Evolutionary conservation across 1,140 invertebrate species (phyloP).

Genomic region (Neoseiulus cucumeris): DNA sequence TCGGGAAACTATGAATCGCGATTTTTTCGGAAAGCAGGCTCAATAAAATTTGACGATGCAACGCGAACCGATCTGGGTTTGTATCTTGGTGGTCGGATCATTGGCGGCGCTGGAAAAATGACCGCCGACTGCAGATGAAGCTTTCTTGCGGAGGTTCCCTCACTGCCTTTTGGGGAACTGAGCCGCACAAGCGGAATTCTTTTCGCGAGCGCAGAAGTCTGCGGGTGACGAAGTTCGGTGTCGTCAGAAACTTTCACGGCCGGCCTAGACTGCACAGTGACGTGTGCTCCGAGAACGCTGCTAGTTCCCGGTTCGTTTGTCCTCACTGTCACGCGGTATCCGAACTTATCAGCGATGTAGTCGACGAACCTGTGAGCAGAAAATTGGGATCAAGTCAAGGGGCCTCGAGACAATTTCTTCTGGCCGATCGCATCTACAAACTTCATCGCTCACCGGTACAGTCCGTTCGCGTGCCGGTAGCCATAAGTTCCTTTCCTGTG

Average conservation of each 20-base stretch:
- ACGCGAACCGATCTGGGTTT: background rate
- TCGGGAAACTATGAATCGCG: background rate
- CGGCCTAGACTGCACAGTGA: background rate
- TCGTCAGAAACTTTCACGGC: background rate
- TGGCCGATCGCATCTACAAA: background rate
- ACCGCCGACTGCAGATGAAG: background rate
- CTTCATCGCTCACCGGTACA: background rate
- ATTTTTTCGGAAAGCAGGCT: background rate
- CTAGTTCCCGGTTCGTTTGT: background rate
- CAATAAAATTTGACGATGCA: background rate
- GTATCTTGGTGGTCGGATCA: conserved; percentile 1
- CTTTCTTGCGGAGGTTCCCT: background rate
- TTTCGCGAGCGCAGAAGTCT: background rate
- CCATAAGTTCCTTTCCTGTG: background rate
- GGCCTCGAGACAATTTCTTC: background rate
- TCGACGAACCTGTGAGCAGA: background rate
- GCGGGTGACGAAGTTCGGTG: background rate
- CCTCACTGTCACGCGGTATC: background rate
- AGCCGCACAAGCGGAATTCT: background rate
- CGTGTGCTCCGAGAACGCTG: background rate
- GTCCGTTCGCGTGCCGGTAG: background rate
- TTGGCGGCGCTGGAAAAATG: background rate
- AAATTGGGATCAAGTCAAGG: background rate
- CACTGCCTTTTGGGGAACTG: background rate
- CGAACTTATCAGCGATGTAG: background rate